These are phyloP conservation scores for Butorides virescens DNA, from an alignment of 2,113 vertebrate genomes.

Conservation along the genomic window DNA sequence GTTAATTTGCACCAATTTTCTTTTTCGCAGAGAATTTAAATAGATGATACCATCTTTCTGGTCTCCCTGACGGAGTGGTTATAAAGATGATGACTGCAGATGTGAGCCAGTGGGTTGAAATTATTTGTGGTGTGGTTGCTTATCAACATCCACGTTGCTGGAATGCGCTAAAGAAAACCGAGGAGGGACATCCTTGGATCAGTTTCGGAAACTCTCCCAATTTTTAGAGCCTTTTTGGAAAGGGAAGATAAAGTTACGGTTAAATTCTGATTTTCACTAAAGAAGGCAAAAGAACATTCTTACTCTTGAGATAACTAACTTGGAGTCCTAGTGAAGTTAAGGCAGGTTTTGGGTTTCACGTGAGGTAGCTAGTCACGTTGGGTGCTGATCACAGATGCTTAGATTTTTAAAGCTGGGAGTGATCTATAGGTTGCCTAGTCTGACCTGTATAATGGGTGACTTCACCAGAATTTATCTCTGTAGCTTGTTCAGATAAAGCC, in stretches of 20 bases:
- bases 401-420: not conserved
- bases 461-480: not conserved
- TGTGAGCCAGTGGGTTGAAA: conserved; percentile 51
- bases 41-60: not conserved
- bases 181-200: conserved; percentile 55
- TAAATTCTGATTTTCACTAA: not conserved
- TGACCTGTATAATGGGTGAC: not conserved
- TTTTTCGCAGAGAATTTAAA: not conserved
- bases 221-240: not conserved
- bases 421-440: not conserved
- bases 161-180: conserved; percentile 46
- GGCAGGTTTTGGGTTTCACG: not conserved
- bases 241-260: not conserved
- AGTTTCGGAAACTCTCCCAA: not conserved
- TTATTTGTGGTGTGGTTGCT: conserved; percentile 1
- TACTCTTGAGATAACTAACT: not conserved
- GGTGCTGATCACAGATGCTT: not conserved
- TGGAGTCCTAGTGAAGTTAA: not conserved
- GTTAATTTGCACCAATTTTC: not conserved
- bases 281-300: not conserved
- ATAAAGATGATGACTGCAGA: not conserved
- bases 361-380: not conserved
- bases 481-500: not conserved
- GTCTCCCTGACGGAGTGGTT: not conserved
- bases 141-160: conserved; percentile 69